Base-by-base conservation (phyloP, 1,140 invertebrate genomes). In the Drosophila sp. region DNA sequence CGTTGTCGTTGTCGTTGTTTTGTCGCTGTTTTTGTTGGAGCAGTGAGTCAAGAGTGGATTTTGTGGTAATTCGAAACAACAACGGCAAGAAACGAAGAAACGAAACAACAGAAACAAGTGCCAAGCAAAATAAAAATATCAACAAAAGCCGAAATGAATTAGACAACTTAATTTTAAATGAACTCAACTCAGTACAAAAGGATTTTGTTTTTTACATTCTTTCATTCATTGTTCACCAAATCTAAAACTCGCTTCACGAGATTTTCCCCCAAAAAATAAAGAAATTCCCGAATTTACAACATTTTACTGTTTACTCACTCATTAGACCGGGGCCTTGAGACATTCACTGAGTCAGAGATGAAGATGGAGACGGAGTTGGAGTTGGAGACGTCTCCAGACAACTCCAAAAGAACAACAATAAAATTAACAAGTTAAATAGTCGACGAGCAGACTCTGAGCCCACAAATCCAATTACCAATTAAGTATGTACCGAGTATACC, bases 81-180 rank as follows among this genome's bases (percentile, higher is more conserved):
- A 89, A 86, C 45, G 38, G 46, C 21, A 43, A 57, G 21, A 62
- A 69, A 50, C 18, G n/a, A 18, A n/a, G n/a, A n/a, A n/a, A n/a
- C n/a, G 34, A 18, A 62, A 72, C 58, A 62, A 62, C 51, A 36
- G 48, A 59, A 62, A 64, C 58, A 78, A 81, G 78, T 78, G 79
- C 69, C 74, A 78, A 81, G 58, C 43, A 57, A 56, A 62, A 48
- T 50, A 45, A 70, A 56, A 72, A 69, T 66, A 78, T 70, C 65
- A 86, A 78, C 63, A 86, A 76, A 78, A 80, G 82, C 66, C 73
- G 54, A 90, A 90, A 90, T 75, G 84, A 90, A 90, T 90, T 90
- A 90, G 82, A 90, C 87, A 90, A 90, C 87, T 90, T 83, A 90
- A 90, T 90, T 90, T 90, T 90, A 87, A 90, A 90, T 90, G 87